A percentile compares a stretch with the other conserved stretches of the same genome.
Conservation (phyloP, 2,888 invertebrate species). For the Hermaeophaga mercurialis region DNA sequence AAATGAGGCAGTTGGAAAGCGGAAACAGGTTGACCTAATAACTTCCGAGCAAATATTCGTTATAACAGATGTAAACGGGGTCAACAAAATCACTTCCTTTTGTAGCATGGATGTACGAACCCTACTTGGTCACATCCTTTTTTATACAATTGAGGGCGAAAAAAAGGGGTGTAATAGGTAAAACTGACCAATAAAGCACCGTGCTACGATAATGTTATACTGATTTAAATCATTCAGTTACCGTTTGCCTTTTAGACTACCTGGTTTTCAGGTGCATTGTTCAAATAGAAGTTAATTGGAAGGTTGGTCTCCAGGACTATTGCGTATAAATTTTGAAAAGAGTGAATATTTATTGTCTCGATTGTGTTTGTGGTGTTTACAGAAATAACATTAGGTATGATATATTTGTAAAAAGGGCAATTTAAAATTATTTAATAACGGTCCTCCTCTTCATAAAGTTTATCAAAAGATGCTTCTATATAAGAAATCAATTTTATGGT, state of each 20-base stretch:
- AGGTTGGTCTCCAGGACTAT: too few relatives aligned
- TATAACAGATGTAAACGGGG: constrained; percentile 39
- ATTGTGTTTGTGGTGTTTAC: too few relatives aligned
- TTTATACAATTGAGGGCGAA: constrained; percentile 29
- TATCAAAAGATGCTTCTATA: too few relatives aligned
- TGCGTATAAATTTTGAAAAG: too few relatives aligned
- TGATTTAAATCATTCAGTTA: constrained; percentile 42
- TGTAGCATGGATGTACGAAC: constrained; percentile 43
- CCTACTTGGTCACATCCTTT: constrained; percentile 33
- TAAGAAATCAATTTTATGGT: too few relatives aligned
- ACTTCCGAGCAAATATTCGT: constrained; percentile 34
- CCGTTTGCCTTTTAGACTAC: constrained; percentile 36
- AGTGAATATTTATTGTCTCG: too few relatives aligned
- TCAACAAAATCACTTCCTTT: constrained; percentile 43
- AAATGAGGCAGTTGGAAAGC: constrained; percentile 23
- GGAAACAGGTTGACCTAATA: constrained; percentile 40
- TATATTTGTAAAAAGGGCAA: too few relatives aligned
- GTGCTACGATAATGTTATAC: background rate
- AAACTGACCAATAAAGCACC: constrained; percentile 51
- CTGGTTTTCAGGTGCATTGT: constrained; percentile 23
- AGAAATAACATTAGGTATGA: too few relatives aligned
- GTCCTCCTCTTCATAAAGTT: too few relatives aligned
- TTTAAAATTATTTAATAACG: too few relatives aligned
- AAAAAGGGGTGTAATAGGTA: constrained; percentile 36
- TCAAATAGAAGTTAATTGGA: too few relatives aligned